A percentile compares a stretch with the other conserved stretches of the same genome.
Evolutionary conservation across 2,797 vertebrate species (phyloP).

Genomic region (Falco berigora): DNA sequence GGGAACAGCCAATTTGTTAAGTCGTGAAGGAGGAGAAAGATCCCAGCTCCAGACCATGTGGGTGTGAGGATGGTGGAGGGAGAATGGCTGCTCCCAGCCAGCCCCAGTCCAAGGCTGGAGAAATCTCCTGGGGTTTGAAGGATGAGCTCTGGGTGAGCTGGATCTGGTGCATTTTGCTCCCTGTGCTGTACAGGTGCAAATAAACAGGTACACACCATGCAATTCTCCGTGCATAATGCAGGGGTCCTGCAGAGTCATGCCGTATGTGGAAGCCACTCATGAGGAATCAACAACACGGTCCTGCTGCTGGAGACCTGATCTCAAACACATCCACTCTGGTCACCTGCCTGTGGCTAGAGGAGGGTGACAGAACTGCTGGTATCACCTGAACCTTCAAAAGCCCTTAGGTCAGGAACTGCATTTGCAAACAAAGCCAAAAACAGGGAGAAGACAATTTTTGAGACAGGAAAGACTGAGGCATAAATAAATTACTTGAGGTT

Average conservation of each 20-base stretch:
- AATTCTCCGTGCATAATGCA: rapidly evolving
- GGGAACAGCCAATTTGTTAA: constrained; percentile 60
- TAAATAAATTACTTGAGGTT: neutral
- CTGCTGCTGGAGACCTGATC: neutral
- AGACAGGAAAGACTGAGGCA: neutral
- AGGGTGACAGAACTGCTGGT: neutral
- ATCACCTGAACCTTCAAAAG: neutral
- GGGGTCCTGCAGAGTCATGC: rapidly evolving
- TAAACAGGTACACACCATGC: neutral
- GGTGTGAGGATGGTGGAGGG: neutral
- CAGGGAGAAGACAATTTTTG: neutral
- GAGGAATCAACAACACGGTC: neutral
- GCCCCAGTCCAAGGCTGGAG: too few species aligned
- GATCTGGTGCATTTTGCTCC: neutral
- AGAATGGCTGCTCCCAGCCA: neutral
- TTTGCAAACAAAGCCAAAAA: neutral
- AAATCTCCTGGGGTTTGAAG: neutral
- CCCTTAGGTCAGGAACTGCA: neutral
- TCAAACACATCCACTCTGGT: neutral
- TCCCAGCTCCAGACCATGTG: neutral
- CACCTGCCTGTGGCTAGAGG: neutral
- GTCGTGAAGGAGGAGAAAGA: constrained; percentile 15
- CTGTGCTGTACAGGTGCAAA: neutral
- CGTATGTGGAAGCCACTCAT: rapidly evolving
- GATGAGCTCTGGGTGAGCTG: neutral